These are phyloP conservation scores for Aphelinus certus DNA, from an alignment of 1,140 invertebrate species.

Conservation along the genomic window DNA sequence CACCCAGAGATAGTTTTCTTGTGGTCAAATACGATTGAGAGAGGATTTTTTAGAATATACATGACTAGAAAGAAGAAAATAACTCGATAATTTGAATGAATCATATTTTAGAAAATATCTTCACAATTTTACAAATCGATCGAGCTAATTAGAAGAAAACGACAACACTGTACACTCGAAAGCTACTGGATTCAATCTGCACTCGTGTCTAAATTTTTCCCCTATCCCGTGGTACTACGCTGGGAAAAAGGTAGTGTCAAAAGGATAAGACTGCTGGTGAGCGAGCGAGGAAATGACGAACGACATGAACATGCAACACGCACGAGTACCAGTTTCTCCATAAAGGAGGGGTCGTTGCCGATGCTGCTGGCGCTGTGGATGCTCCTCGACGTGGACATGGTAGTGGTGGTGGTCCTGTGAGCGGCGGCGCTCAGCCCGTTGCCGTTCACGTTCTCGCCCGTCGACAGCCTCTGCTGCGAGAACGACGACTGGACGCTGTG, in stretches of 20 bases:
- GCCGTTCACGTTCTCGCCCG: slow-evolving; percentile 49
- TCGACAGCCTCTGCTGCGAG: slow-evolving; percentile 58
- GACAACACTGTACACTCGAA: no score
- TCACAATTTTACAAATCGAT: no score
- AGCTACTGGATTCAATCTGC: no score
- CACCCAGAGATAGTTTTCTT: no score
- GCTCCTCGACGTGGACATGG: slow-evolving; percentile 55
- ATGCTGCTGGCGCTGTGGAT: slow-evolving; percentile 53
- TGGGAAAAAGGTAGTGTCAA: neutral
- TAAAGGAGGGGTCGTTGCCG: slow-evolving; percentile 48
- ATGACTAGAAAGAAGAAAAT: no score
- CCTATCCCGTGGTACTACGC: neutral
- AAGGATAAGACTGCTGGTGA: neutral
- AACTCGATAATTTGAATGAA: no score
- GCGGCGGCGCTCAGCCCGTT: slow-evolving; percentile 32
- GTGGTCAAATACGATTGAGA: no score
- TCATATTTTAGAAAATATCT: no score
- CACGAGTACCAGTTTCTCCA: slow-evolving; percentile 62
- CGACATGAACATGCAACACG: slow-evolving; percentile 46
- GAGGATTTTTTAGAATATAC: no score
- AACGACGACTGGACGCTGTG: slow-evolving; percentile 50
- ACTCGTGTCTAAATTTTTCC: neutral
- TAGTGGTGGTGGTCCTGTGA: slow-evolving; percentile 45
- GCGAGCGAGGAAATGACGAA: neutral
- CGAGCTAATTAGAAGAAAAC: no score